Evolutionary conservation across 2,888 invertebrate species (phyloP), one percentile per base, ranked within the genome.

Genomic region (Archips crataeganus): DNA sequence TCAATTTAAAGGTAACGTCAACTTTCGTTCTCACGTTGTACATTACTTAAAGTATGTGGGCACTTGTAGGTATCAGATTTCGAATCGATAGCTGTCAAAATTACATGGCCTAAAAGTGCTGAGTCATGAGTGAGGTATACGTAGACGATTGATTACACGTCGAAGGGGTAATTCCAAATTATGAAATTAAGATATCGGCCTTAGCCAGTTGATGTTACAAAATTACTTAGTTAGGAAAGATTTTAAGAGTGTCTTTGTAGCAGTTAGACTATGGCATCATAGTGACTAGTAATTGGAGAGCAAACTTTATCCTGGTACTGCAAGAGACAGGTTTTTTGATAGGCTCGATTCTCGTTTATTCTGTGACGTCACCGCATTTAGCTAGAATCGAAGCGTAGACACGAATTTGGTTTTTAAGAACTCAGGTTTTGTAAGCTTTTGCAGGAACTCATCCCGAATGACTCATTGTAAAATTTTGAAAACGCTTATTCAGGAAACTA

Each of bases 1-100:
- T 65, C 60, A 42, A 74, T 64, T 64, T 69, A 65, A 74, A 69
- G 73, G 73, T 68, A 73, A 73, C 73, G 57, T 63, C 15, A 45
- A 60, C 73, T 65, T 74, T 74, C 49, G 32, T 69, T 74, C 69
- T 62, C 73, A 74, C 73, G 60, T 36, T 49, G 47, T 59, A 59
- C 49, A n/a, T n/a, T 64, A 47, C 61, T 63, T 63, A 8, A 23
- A 10, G 51, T 51, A 51, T 32, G n/a, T 11, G 10, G 49, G 13
- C 10, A 47, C 6, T 15, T 57, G 13, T 64, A 34, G 15, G n/a
- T 60, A 64, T 70, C 45, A 49, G 32, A 65, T 49, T 65, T 65
- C 59, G 59, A 65, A 59, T 71, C 2, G 23, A 23, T 63, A 10
- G 64, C 65, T 71, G 51, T 65, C 65, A 47, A 51, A 63, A 70